Conservation (phyloP, 2,888 invertebrate species). For the Oscheius sp. region DNA sequence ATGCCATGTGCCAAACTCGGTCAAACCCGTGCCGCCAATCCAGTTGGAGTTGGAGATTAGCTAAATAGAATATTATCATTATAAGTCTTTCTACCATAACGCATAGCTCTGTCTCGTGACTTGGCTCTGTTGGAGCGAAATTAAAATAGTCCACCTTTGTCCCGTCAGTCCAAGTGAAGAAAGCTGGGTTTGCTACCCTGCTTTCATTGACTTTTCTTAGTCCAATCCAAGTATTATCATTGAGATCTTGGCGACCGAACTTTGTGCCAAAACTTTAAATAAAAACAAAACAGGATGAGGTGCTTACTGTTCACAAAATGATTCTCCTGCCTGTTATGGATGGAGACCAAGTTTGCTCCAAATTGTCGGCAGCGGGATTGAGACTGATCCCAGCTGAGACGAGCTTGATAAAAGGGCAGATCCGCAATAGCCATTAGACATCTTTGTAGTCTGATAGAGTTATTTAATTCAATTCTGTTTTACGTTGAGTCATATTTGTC, state of each 20-base stretch:
- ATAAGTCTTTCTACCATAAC: conserved; percentile 1
- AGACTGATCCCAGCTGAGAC: conserved; percentile 3
- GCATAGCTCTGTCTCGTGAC: not conserved
- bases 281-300: too few relatives aligned
- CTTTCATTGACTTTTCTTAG: too few relatives aligned
- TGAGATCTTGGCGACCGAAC: conserved; percentile 1
- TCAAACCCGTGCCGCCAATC: too few relatives aligned
- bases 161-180: conserved; percentile 3
- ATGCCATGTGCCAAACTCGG: too few relatives aligned
- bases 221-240: conserved; percentile 14
- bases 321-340: conserved; percentile 5
- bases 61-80: too few relatives aligned
- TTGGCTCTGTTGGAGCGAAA: conserved; percentile 6
- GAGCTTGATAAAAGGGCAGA: too few relatives aligned
- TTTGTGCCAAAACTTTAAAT: conserved; percentile 2
- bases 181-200: too few relatives aligned
- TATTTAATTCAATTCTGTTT: too few relatives aligned
- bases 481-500: too few relatives aligned
- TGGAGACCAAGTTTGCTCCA: conserved; percentile 5
- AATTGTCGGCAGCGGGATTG: not conserved
- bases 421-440: too few relatives aligned
- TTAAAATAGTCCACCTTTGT: not conserved
- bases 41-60: too few relatives aligned
- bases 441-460: too few relatives aligned
- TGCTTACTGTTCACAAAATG: conserved; percentile 6